Evolutionary conservation across 2,888 invertebrate genomes (phyloP), one percentile per base, ranked within the genome.

Genomic region (Stenodema calcarata): DNA sequence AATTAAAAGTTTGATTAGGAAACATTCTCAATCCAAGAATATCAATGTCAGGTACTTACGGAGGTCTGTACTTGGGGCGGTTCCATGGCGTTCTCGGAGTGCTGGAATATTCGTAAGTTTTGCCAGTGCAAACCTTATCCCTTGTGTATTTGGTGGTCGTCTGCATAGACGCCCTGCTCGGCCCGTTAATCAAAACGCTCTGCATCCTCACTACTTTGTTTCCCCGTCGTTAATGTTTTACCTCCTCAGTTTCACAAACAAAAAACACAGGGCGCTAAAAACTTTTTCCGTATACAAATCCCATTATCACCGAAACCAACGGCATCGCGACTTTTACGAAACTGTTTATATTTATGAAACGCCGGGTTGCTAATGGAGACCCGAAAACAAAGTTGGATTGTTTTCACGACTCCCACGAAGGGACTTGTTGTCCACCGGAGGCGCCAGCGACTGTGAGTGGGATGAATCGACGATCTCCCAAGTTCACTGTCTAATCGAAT

Each of bases 21-120:
- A n/a, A n/a, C n/a, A n/a, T n/a, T n/a, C n/a, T n/a, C n/a, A n/a
- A n/a, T n/a, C n/a, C n/a, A n/a, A n/a, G n/a, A n/a, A n/a, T n/a
- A n/a, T n/a, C n/a, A n/a, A n/a, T n/a, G n/a, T n/a, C 7, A 30
- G 41, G 12, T 81, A 86, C 86, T 86, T 30, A 86, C 86, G 73
- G 81, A 16, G 86, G 86, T 35, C 86, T 47, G 73, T 81, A 86
- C 47, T 86, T 86, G 44, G 80, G 86, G 6, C 69, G 9, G 16
- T 18, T 81, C 86, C 86, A 86, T 0, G 86, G 86, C 16, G 80
- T 70, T 73, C 81, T 70, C 23, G 86, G 86, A 28, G 42, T 44
- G 81, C 86, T 86, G n/a, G 80, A 80, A 35, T 73, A 86, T 41
- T 86, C 81, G 81, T 86, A 86, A n/a, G 84, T 76, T 47, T 44